Evolutionary conservation across 2,797 vertebrate genomes (phyloP).

Genomic region (Rhinoraja longicauda): DNA sequence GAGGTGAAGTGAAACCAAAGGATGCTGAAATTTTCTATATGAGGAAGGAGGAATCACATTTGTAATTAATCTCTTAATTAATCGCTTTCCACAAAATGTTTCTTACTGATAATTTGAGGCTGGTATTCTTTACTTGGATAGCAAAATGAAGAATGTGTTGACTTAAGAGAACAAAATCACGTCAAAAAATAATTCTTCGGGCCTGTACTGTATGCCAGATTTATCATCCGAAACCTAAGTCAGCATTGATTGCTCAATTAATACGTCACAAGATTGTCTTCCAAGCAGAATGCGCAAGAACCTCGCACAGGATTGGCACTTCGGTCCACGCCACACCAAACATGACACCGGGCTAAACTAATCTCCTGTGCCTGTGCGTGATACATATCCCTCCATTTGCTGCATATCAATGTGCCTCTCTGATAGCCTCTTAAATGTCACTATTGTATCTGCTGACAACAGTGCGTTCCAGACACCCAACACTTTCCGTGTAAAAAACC

Average conservation of each 20-base stretch:
- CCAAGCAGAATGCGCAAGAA: not conserved
- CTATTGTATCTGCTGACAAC: too few relatives aligned
- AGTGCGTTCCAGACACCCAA: too few relatives aligned
- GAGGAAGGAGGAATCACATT: not conserved
- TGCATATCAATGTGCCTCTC: too few relatives aligned
- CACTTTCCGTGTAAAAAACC: too few relatives aligned
- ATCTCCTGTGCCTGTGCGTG: too few relatives aligned
- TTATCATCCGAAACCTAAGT: not conserved
- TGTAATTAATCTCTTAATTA: not conserved
- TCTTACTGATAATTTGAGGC: not conserved
- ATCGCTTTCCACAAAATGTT: not conserved
- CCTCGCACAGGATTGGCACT: too few relatives aligned
- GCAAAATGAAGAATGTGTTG: not conserved
- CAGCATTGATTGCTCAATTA: not conserved
- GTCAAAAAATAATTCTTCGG: not conserved
- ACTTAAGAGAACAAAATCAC: not conserved
- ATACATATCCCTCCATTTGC: too few relatives aligned
- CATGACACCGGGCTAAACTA: too few relatives aligned
- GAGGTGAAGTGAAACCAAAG: not conserved
- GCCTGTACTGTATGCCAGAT: not conserved
- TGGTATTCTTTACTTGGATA: not conserved
- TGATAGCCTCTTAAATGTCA: too few relatives aligned
- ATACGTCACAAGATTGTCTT: not conserved
- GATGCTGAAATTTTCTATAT: not conserved
- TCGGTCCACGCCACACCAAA: too few relatives aligned